Evolutionary conservation across 2,888 invertebrate species (phyloP).

Genomic region (Thymelicus acteon): DNA sequence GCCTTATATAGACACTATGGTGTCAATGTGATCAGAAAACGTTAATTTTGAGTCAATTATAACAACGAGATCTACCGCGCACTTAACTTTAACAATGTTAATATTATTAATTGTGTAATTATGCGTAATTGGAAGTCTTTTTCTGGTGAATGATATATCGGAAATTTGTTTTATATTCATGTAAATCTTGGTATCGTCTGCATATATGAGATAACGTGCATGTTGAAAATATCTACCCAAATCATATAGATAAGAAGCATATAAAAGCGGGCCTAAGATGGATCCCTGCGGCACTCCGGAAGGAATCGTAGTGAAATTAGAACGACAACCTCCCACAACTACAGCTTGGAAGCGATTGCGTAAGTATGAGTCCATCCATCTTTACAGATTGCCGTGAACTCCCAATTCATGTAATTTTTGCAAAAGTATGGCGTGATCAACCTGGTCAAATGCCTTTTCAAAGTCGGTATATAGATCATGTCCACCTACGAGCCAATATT

Average conservation of each 20-base stretch:
- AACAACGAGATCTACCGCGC: constrained; percentile 23
- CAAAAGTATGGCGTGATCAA: no score
- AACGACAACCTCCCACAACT: no score
- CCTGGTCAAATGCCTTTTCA: no score
- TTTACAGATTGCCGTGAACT: no score
- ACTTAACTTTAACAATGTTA: background rate
- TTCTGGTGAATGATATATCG: constrained; percentile 24
- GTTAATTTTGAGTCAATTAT: constrained; percentile 26
- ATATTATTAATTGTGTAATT: constrained; percentile 15
- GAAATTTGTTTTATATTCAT: background rate
- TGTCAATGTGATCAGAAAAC: background rate
- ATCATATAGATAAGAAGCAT: background rate
- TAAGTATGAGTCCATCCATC: no score
- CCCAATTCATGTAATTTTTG: no score
- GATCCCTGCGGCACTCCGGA: no score
- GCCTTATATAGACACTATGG: constrained; percentile 8
- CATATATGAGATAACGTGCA: background rate
- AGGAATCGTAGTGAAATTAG: no score
- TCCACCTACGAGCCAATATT: no score
- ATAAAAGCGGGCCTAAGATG: background rate
- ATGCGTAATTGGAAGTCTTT: constrained; percentile 5
- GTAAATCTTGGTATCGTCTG: background rate
- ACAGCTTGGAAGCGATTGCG: no score
- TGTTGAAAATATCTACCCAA: background rate
- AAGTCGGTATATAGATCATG: no score